Conservation (phyloP, 2,888 invertebrate genomes). For the Peribatodes rhomboidaria region DNA sequence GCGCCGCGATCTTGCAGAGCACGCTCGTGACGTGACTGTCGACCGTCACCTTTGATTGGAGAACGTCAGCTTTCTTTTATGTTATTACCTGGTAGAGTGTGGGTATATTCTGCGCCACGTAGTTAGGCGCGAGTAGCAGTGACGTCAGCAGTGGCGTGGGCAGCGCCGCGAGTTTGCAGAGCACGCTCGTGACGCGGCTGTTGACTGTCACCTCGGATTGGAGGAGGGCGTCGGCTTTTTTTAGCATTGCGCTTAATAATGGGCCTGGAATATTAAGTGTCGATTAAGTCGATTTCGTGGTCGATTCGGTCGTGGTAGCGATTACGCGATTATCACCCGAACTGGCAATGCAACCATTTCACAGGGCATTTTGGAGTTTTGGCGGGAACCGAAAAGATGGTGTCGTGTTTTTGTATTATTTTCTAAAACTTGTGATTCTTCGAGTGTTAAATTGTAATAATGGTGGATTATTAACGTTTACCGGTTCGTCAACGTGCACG, state of each 20-base stretch:
- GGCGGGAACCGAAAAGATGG: too few species aligned
- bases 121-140: constrained; percentile 93
- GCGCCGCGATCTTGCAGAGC: constrained; percentile 93
- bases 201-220: constrained; percentile 94
- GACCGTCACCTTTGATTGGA: too few species aligned
- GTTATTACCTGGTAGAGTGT: constrained; percentile 94
- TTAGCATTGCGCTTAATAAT: constrained; percentile 92
- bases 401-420: too few species aligned
- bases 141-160: constrained; percentile 96
- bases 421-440: too few species aligned
- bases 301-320: too few species aligned
- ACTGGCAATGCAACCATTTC: too few species aligned
- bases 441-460: too few species aligned
- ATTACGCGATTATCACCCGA: too few species aligned
- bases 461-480: too few species aligned
- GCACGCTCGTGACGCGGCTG: constrained; percentile 94
- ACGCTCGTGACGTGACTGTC: constrained; percentile 96
- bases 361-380: too few species aligned
- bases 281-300: too few species aligned
- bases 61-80: neutral
- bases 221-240: constrained; percentile 93
- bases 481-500: too few species aligned
- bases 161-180: constrained; percentile 94
- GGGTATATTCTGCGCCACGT: constrained; percentile 94
- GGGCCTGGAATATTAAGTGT: constrained; percentile 85